Evolutionary conservation across 1,140 invertebrate species (phyloP).

Genomic region (Caenorhabditis inopinata): DNA sequence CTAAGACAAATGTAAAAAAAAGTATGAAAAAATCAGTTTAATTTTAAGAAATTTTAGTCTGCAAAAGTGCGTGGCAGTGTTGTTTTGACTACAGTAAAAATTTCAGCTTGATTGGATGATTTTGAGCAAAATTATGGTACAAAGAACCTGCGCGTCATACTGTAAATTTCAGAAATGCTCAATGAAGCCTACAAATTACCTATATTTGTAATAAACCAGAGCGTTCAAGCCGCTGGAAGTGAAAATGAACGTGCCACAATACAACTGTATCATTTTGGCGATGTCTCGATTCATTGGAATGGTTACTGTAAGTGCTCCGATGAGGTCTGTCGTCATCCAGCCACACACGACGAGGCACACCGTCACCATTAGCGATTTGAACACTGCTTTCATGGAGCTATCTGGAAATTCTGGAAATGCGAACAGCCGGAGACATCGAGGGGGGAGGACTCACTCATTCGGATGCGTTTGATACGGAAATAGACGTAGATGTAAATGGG

Average conservation of each 20-base stretch:
- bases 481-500: neutral
- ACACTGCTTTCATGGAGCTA: neutral
- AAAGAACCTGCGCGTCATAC: too few species aligned
- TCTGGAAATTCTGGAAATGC: neutral
- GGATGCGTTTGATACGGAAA: neutral
- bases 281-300: neutral
- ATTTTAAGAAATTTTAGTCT: too few species aligned
- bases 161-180: too few species aligned
- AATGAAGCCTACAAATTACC: neutral
- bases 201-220: neutral
- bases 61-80: too few species aligned
- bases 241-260: slow-evolving; percentile 6
- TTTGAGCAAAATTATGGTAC: too few species aligned
- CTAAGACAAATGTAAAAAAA: too few species aligned
- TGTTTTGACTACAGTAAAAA: too few species aligned
- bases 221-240: neutral
- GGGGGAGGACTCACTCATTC: neutral
- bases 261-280: neutral
- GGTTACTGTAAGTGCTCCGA: neutral
- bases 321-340: neutral
- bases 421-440: too few species aligned
- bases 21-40: too few species aligned
- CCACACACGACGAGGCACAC: neutral
- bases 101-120: too few species aligned
- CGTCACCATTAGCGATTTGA: neutral